Conservation (phyloP, 2,797 vertebrate species). For the Manis crassicaudata region DNA sequence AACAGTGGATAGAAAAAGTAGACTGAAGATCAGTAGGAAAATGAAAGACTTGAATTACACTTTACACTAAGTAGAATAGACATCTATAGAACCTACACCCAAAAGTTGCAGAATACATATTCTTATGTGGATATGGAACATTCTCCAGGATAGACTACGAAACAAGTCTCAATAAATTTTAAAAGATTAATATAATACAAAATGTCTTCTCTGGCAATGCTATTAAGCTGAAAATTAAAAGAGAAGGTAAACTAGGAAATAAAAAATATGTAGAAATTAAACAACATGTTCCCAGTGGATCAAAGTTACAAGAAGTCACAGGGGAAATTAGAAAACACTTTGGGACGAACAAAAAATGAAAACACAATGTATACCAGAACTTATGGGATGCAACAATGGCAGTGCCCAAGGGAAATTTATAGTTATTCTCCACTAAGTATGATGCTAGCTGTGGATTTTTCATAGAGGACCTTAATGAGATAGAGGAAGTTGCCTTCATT, state of each 20-base stretch:
- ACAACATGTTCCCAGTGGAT: background rate
- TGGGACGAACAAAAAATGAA: background rate
- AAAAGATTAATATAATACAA: background rate
- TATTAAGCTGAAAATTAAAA: background rate
- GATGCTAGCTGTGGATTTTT: too few relatives aligned
- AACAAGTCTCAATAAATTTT: background rate
- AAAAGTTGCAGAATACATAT: background rate
- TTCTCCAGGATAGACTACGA: background rate
- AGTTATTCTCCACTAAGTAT: background rate
- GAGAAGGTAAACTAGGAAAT: background rate
- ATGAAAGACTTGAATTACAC: background rate
- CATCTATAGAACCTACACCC: background rate
- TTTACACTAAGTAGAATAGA: background rate
- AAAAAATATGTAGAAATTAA: background rate
- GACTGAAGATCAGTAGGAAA: background rate
- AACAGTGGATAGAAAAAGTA: background rate
- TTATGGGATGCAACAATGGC: background rate
- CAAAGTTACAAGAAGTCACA: background rate
- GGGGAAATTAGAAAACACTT: background rate
- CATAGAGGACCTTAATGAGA: too few relatives aligned
- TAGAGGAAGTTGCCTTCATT: too few relatives aligned
- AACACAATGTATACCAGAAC: background rate
- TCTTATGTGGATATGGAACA: background rate
- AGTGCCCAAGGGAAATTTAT: background rate
- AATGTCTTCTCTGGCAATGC: background rate